Conservation (phyloP, 2,113 vertebrate genomes). For the Candoia aspera region DNA sequence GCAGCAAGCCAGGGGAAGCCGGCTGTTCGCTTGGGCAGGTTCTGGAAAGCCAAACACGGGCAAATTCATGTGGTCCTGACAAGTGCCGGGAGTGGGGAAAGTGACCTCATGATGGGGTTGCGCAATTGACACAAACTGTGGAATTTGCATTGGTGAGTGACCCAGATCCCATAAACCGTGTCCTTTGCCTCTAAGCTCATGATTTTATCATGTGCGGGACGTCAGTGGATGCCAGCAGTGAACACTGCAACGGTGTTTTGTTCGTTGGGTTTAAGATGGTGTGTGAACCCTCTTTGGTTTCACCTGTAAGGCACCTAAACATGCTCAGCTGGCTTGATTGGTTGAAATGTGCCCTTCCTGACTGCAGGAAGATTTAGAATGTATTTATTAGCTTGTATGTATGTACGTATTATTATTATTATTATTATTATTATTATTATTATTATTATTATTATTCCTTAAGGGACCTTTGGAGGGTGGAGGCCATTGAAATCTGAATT, state of each 20-base stretch:
- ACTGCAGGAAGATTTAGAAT: neutral
- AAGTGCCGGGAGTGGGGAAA: neutral
- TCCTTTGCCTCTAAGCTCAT: neutral
- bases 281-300: rapidly evolving
- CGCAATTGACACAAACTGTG: rapidly evolving
- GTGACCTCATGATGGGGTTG: neutral
- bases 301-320: neutral
- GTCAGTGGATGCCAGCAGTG: no score
- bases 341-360: neutral
- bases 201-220: neutral
- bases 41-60: neutral
- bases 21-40: neutral
- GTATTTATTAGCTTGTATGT: neutral
- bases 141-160: neutral
- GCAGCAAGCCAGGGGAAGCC: neutral
- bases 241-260: neutral
- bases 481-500: no score
- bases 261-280: neutral
- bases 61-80: neutral
- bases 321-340: neutral
- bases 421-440: neutral
- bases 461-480: no score
- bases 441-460: no score
- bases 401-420: no score
- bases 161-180: neutral